phyloP scores from a whole-genome alignment of 2,113 vertebrate genomes.

The Tursiops truncatus region DNA sequence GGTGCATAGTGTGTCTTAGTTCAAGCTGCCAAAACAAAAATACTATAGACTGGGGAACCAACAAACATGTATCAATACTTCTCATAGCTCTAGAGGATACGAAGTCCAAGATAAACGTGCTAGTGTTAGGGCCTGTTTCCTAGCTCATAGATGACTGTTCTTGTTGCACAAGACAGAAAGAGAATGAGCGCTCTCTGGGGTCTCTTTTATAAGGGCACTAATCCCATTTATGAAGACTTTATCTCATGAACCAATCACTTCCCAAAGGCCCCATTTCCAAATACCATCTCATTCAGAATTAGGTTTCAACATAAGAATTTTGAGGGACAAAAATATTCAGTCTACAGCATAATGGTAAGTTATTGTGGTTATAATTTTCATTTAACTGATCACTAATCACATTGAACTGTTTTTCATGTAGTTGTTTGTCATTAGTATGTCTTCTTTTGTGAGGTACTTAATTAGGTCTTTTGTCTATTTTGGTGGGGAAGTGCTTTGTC shows the following conservation, averaged over 20 bases:
- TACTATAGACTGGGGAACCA: not conserved
- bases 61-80: not conserved
- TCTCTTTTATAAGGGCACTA: not conserved
- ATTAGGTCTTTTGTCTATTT: not conserved
- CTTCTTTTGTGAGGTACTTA: not conserved
- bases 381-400: not conserved
- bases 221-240: not conserved
- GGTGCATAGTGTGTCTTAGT: not conserved
- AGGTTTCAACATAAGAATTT: not conserved
- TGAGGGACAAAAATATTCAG: not conserved
- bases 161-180: not conserved
- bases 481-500: not conserved
- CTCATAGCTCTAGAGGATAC: not conserved
- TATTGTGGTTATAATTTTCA: not conserved
- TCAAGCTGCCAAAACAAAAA: not conserved
- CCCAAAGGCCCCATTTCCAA: not conserved
- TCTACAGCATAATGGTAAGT: not conserved
- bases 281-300: not conserved
- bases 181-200: not conserved
- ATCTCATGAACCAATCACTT: not conserved
- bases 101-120: not conserved
- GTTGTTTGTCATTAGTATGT: not conserved
- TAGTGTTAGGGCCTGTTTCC: not conserved
- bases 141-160: not conserved
- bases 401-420: not conserved